phyloP scores from a whole-genome alignment of 2,797 vertebrate genomes.

The Aplochiton taeniatus region DNA sequence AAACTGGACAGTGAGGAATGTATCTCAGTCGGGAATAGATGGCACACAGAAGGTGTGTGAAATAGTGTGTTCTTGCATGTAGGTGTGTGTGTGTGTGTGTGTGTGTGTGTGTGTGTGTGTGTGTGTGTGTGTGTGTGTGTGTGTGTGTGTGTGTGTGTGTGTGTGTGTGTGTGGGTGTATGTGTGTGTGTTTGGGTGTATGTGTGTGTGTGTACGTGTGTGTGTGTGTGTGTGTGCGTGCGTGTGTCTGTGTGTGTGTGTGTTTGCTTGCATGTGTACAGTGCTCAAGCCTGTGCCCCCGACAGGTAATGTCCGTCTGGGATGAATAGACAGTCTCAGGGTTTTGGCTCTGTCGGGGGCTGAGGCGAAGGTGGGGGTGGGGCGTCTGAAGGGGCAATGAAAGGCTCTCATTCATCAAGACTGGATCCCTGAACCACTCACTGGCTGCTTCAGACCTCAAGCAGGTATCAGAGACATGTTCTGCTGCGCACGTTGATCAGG shows the following conservation, averaged over 20 bases:
- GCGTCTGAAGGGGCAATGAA: slow-evolving; percentile 64
- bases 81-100: slow-evolving; percentile 1
- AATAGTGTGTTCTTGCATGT: background rate
- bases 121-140: too few species aligned
- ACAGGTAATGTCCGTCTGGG: slow-evolving; percentile 60
- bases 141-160: slow-evolving; percentile 8
- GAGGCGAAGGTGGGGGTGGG: slow-evolving; percentile 15
- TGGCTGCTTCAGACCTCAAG: slow-evolving; percentile 12
- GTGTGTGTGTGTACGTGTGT: background rate
- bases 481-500: background rate
- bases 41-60: slow-evolving; percentile 6
- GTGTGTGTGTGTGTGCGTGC: slow-evolving; percentile 4
- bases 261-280: background rate
- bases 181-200: background rate
- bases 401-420: slow-evolving; percentile 71
- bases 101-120: too few species aligned
- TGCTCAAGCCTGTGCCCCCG: slow-evolving; percentile 31
- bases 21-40: slow-evolving; percentile 19
- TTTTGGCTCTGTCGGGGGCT: slow-evolving; percentile 47
- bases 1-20: slow-evolving; percentile 22
- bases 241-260: slow-evolving; percentile 9
- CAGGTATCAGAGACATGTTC: slow-evolving; percentile 10
- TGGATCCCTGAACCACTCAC: slow-evolving; percentile 4
- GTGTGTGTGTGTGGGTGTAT: background rate
- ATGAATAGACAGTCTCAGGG: slow-evolving; percentile 74